A percentile compares a stretch with the other conserved stretches of the same genome.
phyloP scores from a whole-genome alignment of 2,888 invertebrate species.

The Serripes groenlandicus region DNA sequence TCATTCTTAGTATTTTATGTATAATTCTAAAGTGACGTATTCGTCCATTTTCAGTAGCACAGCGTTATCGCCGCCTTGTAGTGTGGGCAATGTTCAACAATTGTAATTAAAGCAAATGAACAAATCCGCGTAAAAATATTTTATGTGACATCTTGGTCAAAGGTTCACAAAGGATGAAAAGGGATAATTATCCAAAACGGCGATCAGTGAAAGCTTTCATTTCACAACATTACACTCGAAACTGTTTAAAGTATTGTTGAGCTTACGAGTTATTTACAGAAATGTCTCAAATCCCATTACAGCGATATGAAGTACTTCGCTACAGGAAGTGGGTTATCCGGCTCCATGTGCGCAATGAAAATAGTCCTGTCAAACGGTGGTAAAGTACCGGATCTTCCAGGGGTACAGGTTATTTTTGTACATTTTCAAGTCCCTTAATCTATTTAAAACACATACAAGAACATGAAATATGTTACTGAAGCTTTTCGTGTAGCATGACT shows the following conservation, averaged over 20 bases:
- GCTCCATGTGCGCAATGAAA: slow-evolving; percentile 35
- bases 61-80: no score
- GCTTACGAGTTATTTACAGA: slow-evolving; percentile 26
- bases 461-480: no score
- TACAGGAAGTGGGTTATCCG: slow-evolving; percentile 39
- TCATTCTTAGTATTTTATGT: no score
- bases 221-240: slow-evolving; percentile 13
- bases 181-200: neutral
- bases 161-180: neutral
- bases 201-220: slow-evolving; percentile 4
- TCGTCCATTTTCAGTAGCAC: no score
- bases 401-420: slow-evolving; percentile 10
- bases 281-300: slow-evolving; percentile 32
- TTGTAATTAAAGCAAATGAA: neutral
- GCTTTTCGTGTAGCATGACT: no score
- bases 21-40: no score
- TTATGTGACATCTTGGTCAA: neutral
- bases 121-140: neutral
- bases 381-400: slow-evolving; percentile 15
- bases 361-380: slow-evolving; percentile 36
- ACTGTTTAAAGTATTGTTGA: slow-evolving; percentile 17
- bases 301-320: slow-evolving; percentile 18
- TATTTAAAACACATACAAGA: no score
- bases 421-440: slow-evolving; percentile 3
- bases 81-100: no score